These are phyloP conservation scores for Notodonta ziczac DNA, from an alignment of 2,888 invertebrate genomes.

Conservation along the genomic window DNA sequence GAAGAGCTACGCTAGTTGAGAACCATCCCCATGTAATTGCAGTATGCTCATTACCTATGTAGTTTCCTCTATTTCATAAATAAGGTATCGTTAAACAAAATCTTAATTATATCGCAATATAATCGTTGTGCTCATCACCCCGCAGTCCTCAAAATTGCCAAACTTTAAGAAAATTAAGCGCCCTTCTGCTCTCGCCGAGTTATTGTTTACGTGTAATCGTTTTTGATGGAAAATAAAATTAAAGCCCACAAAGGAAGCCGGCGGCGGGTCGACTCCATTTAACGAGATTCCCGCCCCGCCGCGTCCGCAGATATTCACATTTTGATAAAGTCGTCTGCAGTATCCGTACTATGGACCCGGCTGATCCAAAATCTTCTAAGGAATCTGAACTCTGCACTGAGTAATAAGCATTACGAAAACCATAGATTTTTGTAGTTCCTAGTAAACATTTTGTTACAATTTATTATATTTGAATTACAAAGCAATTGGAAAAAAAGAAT, in stretches of 20 bases:
- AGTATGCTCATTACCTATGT: no score
- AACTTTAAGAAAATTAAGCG: not conserved
- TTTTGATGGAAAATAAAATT: slow-evolving; percentile 1
- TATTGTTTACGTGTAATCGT: slow-evolving; percentile 1
- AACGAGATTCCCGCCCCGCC: not conserved
- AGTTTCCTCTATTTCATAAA: no score
- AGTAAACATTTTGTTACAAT: no score
- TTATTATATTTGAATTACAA: no score
- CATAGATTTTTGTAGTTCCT: no score
- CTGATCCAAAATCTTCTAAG: no score
- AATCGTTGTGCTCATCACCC: not conserved
- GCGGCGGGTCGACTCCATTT: not conserved
- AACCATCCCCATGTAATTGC: no score
- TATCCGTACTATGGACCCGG: not conserved
- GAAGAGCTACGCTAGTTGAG: no score
- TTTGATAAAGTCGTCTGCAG: not conserved
- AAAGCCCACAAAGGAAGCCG: not conserved
- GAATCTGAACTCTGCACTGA: no score
- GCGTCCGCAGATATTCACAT: not conserved
- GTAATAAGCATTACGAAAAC: no score
- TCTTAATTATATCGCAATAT: not conserved
- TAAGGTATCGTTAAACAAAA: no score
- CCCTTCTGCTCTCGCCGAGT: slow-evolving; percentile 1
- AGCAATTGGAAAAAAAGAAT: no score
- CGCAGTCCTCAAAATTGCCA: not conserved